phyloP scores from a whole-genome alignment of 2,888 invertebrate species.

The Esperia sulphurella region DNA sequence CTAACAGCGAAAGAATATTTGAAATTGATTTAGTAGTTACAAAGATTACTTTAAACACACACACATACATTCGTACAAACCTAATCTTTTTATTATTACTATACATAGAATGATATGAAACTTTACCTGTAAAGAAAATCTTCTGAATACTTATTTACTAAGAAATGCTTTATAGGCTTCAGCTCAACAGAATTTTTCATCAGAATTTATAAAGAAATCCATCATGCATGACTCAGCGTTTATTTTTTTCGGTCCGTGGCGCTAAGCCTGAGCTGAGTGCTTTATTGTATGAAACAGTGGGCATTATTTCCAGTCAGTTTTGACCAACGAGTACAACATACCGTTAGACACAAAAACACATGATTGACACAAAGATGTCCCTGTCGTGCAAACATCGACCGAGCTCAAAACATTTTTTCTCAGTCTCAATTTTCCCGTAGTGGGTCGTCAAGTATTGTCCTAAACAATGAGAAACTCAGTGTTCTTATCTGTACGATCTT shows the following conservation, averaged over 20 bases:
- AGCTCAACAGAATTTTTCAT: too few species aligned
- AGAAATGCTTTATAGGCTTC: too few species aligned
- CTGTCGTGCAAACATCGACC: conserved; percentile 8
- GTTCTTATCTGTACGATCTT: conserved; percentile 54
- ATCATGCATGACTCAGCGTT: conserved; percentile 9
- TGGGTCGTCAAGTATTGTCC: conserved; percentile 32
- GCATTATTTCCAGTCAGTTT: conserved; percentile 15
- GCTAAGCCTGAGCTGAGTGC: conserved; percentile 21
- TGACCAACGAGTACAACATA: conserved; percentile 28
- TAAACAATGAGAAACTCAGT: conserved; percentile 42
- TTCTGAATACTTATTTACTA: too few species aligned
- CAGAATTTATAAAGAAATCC: neutral
- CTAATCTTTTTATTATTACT: too few species aligned
- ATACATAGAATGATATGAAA: too few species aligned
- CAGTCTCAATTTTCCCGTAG: conserved; percentile 39
- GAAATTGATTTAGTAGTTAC: too few species aligned
- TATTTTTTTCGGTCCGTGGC: conserved; percentile 1
- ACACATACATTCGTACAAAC: too few species aligned
- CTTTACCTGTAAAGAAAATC: too few species aligned
- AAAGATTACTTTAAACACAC: too few species aligned
- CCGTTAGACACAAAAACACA: conserved; percentile 43
- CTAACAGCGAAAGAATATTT: too few species aligned
- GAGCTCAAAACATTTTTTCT: conserved; percentile 2
- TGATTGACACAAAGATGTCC: conserved; percentile 30
- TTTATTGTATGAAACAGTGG: conserved; percentile 21